phyloP scores from a whole-genome alignment of 2,113 vertebrate species.

The Tetrax tetrax region DNA sequence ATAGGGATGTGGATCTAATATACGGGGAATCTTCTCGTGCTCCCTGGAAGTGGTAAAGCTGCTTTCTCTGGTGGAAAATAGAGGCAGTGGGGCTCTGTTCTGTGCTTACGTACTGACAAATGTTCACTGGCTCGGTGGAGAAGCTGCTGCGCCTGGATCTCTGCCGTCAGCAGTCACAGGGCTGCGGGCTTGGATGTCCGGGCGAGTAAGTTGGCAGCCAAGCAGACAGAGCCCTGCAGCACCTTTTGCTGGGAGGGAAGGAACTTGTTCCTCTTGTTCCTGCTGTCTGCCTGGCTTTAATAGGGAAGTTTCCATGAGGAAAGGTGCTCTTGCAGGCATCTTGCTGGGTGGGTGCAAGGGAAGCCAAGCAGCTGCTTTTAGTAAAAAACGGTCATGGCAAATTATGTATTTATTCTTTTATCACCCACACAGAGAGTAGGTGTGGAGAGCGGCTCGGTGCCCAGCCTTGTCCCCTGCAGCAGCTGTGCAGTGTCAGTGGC shows the following conservation, averaged over 20 bases:
- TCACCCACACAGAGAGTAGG: not conserved
- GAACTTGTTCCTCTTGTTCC: not conserved
- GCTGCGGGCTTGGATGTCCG: not conserved
- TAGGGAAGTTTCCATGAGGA: not conserved
- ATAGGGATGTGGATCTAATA: rapidly evolving
- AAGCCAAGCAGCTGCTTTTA: not conserved
- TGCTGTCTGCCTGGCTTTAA: not conserved
- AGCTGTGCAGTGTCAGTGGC: not conserved
- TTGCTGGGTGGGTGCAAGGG: rapidly evolving
- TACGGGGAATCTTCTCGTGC: too few relatives aligned
- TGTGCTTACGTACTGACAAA: not conserved
- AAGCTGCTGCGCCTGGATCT: not conserved
- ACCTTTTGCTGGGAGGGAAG: not conserved
- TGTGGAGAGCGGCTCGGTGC: not conserved
- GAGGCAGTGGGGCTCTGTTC: not conserved
- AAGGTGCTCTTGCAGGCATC: not conserved
- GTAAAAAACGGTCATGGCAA: not conserved
- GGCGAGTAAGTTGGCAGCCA: not conserved
- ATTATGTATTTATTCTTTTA: not conserved
- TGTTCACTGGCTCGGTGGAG: not conserved
- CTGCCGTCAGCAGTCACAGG: not conserved
- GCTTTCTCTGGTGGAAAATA: not conserved
- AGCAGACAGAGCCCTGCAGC: not conserved
- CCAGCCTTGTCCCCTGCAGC: not conserved
- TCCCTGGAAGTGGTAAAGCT: not conserved